Evolutionary conservation across 2,797 vertebrate genomes (phyloP), one percentile per base, ranked within the genome.

Genomic region (Amphiprion clarkii): DNA sequence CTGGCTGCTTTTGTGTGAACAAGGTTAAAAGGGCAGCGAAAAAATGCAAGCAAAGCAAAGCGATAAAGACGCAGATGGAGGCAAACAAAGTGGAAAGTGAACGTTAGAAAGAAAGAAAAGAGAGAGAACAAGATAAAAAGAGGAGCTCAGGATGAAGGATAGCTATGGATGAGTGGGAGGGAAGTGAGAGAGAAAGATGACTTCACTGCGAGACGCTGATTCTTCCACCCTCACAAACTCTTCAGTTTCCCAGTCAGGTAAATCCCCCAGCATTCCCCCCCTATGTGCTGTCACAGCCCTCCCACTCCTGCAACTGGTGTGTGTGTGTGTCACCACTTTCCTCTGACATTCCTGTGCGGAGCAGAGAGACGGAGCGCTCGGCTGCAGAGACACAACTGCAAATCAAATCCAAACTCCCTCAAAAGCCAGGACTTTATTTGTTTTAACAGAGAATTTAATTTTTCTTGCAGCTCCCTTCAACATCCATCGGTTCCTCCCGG

Each of bases 341-440:
- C 89, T 89, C 90, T 93, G 88, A 85, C 90, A 92, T 94, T 95
- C 91, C 90, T 90, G 71, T 75, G 79, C 73, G 76, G 81, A 88
- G 86, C 76, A 70, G 75, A 86, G 79, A 88, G 78, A 88, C 72
- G 23, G 66, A 67, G 86, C 82, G 76, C 78, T 78, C 65, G 55
- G 88, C 89, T 92, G 86, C 82, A 84, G 66, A 67, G 3, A 79
- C 69, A 74, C 68, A 76, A 51, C 72, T 48, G n/a, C 67, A 74
- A 79, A 74, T 56, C 39, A 54, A 48, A 68, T 39, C 54, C 39
- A 54, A 48, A 68, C 44, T 79, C 40, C 54, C 62, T 39, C 64
- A 67, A 59, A 69, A 62, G 19, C 17, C 1, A 10, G 13, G 1
- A 69, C 67, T 82, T 46, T 27, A 6, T 10, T 6, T 51, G 3